phyloP scores from a whole-genome alignment of 2,113 vertebrate species.

The Choloepus hoffmanni region DNA sequence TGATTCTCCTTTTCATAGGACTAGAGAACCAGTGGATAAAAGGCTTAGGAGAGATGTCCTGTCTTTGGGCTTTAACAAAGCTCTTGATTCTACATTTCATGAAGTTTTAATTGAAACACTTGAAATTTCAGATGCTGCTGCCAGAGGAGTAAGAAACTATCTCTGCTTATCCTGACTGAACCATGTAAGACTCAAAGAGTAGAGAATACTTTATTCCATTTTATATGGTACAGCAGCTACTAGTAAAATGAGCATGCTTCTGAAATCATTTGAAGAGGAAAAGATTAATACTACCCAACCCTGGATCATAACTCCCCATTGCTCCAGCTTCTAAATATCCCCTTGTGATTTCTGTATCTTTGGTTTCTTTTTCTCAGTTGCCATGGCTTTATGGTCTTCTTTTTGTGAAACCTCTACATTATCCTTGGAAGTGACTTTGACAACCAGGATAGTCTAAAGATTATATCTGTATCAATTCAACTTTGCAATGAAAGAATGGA shows the following conservation, averaged over 20 bases:
- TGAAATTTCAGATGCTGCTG: slow-evolving; percentile 56
- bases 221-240: neutral
- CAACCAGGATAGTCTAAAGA: neutral
- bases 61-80: slow-evolving; percentile 65
- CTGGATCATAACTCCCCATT: neutral
- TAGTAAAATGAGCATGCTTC: slow-evolving; percentile 45
- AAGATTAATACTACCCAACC: neutral
- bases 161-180: neutral
- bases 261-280: slow-evolving; percentile 29
- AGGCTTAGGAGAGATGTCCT: slow-evolving; percentile 59
- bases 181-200: neutral
- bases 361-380: slow-evolving; percentile 45
- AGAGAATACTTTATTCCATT: slow-evolving; percentile 30
- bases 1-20: slow-evolving; percentile 63
- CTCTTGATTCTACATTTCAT: slow-evolving; percentile 68
- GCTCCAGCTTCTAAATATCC: neutral
- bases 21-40: slow-evolving; percentile 62
- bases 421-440: slow-evolving; percentile 24
- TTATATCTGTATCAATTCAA: slow-evolving; percentile 30
- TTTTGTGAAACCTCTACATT: slow-evolving; percentile 49
- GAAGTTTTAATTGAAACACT: slow-evolving; percentile 69
- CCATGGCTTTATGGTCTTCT: neutral
- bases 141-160: slow-evolving; percentile 4
- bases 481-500: neutral
- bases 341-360: neutral